A percentile compares a stretch with the other conserved stretches of the same genome.
Conservation (phyloP, 35 echinoderm and acorn worm genomes). For the Lytechinus variegatus region DNA sequence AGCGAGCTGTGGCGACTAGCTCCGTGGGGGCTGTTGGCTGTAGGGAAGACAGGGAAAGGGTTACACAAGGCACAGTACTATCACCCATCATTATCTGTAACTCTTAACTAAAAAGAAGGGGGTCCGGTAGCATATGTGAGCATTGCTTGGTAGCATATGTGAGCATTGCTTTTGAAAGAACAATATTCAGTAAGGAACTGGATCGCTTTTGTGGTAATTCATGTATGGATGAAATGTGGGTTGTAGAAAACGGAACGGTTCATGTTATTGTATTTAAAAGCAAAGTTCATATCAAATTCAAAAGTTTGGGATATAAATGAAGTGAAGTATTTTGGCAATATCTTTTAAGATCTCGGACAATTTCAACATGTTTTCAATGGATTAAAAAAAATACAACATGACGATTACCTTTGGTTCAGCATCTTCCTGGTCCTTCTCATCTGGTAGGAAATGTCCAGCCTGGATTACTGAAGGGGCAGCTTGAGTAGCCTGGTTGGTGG, state of each 20-base stretch:
- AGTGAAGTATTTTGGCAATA: no score
- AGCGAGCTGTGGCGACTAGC: constrained; percentile 35
- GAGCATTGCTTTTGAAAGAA: no score
- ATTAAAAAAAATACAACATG: no score
- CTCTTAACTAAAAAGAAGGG: no score
- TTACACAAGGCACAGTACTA: background rate
- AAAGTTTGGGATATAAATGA: background rate
- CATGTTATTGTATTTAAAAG: background rate
- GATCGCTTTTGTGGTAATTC: no score
- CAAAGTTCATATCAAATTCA: background rate
- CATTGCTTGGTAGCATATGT: no score
- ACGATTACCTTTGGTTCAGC: background rate
- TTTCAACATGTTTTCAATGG: no score
- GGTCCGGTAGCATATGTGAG: no score
- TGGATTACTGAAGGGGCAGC: background rate
- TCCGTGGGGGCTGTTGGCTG: constrained; percentile 57
- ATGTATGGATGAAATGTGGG: no score
- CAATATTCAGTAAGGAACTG: no score
- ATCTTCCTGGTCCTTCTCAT: constrained; percentile 22
- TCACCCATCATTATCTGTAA: background rate
- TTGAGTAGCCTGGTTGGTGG: background rate
- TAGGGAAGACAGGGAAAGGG: background rate
- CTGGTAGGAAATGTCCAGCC: constrained; percentile 37
- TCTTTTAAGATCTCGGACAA: no score
- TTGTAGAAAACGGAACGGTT: no score